A percentile compares a stretch with the other conserved stretches of the same genome.
These are phyloP conservation scores for Egretta garzetta DNA, from an alignment of 2,113 vertebrate genomes.

Conservation along the genomic window DNA sequence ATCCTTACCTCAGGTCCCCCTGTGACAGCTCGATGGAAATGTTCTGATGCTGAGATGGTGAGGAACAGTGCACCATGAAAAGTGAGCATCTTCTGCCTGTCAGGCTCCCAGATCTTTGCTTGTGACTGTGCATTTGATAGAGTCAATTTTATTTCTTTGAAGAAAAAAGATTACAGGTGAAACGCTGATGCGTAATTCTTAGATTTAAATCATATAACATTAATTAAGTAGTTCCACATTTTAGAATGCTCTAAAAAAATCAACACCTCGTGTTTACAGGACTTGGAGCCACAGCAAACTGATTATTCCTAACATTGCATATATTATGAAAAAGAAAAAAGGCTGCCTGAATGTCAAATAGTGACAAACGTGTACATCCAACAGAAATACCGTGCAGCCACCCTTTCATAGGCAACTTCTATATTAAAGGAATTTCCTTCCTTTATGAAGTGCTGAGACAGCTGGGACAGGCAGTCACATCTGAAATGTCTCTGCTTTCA, in stretches of 20 bases:
- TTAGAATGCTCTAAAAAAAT: slow-evolving; percentile 47
- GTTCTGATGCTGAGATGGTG: background rate
- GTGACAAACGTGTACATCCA: background rate
- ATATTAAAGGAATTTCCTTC: background rate
- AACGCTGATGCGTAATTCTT: background rate
- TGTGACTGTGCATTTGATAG: background rate
- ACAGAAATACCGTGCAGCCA: background rate
- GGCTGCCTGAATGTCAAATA: background rate
- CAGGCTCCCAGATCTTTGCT: background rate
- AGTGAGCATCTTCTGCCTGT: background rate
- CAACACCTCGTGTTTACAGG: slow-evolving; percentile 10
- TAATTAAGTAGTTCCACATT: slow-evolving; percentile 46
- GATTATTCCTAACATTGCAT: background rate
- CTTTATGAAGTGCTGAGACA: background rate
- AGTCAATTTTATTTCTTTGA: slow-evolving; percentile 11
- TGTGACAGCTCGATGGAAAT: background rate
- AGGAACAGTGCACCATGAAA: background rate
- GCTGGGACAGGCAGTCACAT: background rate
- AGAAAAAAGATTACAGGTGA: background rate
- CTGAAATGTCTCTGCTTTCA: background rate
- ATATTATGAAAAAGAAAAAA: background rate
- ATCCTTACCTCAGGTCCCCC: background rate
- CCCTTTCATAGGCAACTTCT: background rate
- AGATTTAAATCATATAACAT: background rate
- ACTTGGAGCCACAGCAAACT: background rate